Base-by-base conservation (phyloP, 2,797 vertebrate genomes). In the Muraenolepis orangiensis region DNA sequence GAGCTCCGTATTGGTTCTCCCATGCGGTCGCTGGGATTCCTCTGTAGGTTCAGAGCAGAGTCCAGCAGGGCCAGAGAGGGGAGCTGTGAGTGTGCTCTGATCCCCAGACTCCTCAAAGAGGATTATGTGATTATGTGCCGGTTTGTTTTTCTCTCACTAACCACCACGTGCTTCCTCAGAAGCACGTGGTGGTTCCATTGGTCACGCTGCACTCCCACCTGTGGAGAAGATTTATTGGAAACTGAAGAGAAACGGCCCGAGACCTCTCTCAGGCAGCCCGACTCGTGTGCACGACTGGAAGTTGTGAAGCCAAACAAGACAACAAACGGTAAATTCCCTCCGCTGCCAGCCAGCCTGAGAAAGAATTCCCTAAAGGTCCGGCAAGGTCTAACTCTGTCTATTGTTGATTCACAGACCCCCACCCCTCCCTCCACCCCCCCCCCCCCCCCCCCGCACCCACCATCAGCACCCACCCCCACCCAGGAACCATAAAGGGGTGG, bases 401-500 rank as follows among this genome's bases (percentile, higher is more conserved):
- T 64, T 64, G 57, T 64, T 64, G 57, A 64, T 64, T 26, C 70
- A 34, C 31, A 69, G 34, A 72, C 42, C 66, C 18, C 11, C 16
- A 28, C 66, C 13, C 28, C 23, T 90, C 88, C 83, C 77, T 71
- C 69, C 86, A 86, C 85, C 91, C 90, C 79, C 80, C 29, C 74
- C 81, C 87, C 85, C 80, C 81, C 82, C 88, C 80, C 29, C 74
- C 81, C 87, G 85, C 80, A 80, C 82, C 88, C 86, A 92, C 92
- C 93, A 91, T 93, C 91, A 89, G 85, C 82, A 78, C 81, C 75
- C 81, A 74, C 79, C 76, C 81, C 85, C 85, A 71, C 85, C 86
- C 85, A 79, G 78, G 51, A 86, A 57, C 85, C 85, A 84, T 91
- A 92, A 93, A 92, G 76, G 87, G 85, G 85, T 91, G 91, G 93